A percentile compares a stretch with the other conserved stretches of the same genome.
Evolutionary conservation across 2,888 invertebrate genomes (phyloP).

Genomic region (Priocnemis perturbator): DNA sequence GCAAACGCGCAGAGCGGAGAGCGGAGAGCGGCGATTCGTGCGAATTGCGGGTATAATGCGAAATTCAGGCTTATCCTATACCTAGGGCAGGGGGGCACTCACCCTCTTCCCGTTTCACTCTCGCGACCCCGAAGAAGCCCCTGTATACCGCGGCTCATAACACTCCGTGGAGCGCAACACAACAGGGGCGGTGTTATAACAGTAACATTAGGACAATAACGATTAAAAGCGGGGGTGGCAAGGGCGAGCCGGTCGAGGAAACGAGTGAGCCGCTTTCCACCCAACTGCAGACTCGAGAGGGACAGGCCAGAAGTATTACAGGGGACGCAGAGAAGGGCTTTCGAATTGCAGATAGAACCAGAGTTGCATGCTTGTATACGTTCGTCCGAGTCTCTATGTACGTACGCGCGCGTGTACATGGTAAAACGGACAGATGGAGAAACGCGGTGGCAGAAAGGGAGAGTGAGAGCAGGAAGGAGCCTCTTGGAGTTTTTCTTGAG

Average conservation of each 20-base stretch:
- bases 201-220: constrained; percentile 62
- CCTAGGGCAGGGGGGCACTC: not conserved
- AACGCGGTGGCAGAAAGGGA: constrained; percentile 5
- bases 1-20: constrained; percentile 47
- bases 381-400: not conserved
- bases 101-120: not conserved
- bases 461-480: constrained; percentile 43
- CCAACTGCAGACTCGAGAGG: constrained; percentile 9
- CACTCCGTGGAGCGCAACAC: constrained; percentile 43
- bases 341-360: not conserved
- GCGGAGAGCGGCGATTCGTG: constrained; percentile 53
- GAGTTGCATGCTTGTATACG: too few relatives aligned
- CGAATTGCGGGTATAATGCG: constrained; percentile 57
- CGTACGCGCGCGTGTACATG: not conserved
- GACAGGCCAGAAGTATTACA: constrained; percentile 11
- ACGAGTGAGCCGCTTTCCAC: constrained; percentile 39
- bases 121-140: constrained; percentile 30
- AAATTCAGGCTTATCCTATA: constrained; percentile 57
- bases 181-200: constrained; percentile 55
- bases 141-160: constrained; percentile 46
- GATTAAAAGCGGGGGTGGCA: constrained; percentile 58
- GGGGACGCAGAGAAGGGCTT: constrained; percentile 24
- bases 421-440: constrained; percentile 7
- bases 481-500: constrained; percentile 53
- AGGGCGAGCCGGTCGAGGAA: constrained; percentile 24